These are phyloP conservation scores for Margarornis squamiger DNA, from an alignment of 2,797 vertebrate genomes.

Conservation along the genomic window DNA sequence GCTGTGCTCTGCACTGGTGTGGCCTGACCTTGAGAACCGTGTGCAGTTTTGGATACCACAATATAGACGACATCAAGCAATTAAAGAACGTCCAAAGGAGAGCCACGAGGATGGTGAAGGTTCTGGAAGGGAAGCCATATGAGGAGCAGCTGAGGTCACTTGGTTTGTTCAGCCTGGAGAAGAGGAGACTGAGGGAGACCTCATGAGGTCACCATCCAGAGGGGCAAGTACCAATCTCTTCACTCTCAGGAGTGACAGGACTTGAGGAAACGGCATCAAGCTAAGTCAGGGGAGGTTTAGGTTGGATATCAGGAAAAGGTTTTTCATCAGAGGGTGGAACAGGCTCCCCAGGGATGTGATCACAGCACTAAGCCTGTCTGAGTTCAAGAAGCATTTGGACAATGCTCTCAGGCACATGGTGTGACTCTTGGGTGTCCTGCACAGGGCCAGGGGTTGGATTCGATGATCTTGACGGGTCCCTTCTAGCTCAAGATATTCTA, in stretches of 20 bases:
- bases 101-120: not conserved
- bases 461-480: not conserved
- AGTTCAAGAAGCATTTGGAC: not conserved
- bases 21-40: not conserved
- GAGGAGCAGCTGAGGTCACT: not conserved
- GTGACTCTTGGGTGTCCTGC: not conserved
- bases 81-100: not conserved
- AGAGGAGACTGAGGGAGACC: not conserved
- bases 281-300: not conserved
- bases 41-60: not conserved
- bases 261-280: not conserved
- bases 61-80: not conserved
- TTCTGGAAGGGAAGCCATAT: accelerated
- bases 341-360: not conserved
- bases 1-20: not conserved
- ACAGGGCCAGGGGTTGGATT: not conserved
- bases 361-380: not conserved
- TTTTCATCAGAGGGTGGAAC: not conserved
- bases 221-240: not conserved
- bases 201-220: not conserved
- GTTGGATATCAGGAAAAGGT: not conserved
- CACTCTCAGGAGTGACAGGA: not conserved
- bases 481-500: not conserved
- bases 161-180: not conserved
- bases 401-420: not conserved